These are phyloP conservation scores for Peromyscus maniculatus DNA, from an alignment of 2,113 vertebrate genomes.

Conservation along the genomic window DNA sequence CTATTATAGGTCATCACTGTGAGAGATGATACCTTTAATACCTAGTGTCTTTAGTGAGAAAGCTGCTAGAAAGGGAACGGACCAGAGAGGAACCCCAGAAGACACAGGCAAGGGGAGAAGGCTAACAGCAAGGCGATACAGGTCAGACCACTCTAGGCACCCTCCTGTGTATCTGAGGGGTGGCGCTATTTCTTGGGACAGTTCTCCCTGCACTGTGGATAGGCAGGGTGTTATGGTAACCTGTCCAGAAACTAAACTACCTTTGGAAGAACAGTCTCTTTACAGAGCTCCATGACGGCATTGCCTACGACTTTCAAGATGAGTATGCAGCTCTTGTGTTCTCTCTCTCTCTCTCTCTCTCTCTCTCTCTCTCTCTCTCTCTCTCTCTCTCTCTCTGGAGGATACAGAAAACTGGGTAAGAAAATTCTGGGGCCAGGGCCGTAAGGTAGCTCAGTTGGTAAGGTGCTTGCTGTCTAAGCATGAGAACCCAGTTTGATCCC, in stretches of 20 bases:
- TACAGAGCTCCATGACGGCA: not conserved
- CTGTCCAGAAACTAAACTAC: not conserved
- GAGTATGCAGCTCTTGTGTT: not conserved
- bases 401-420: conserved; percentile 5
- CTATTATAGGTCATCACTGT: not conserved
- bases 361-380: conserved; percentile 24
- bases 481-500: not conserved
- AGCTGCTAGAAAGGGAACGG: not conserved
- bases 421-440: not conserved
- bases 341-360: conserved; percentile 26
- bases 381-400: not conserved
- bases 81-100: not conserved
- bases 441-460: not conserved
- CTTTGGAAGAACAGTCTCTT: not conserved
- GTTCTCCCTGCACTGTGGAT: not conserved
- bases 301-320: not conserved
- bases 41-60: not conserved
- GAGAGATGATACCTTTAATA: not conserved
- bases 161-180: not conserved
- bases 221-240: not conserved
- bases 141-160: not conserved
- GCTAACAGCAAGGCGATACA: not conserved
- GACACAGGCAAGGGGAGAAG: not conserved
- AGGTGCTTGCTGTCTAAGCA: not conserved
- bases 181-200: not conserved